phyloP scores from a whole-genome alignment of 2,797 vertebrate species.

The Catamblyrhynchus diadema region DNA sequence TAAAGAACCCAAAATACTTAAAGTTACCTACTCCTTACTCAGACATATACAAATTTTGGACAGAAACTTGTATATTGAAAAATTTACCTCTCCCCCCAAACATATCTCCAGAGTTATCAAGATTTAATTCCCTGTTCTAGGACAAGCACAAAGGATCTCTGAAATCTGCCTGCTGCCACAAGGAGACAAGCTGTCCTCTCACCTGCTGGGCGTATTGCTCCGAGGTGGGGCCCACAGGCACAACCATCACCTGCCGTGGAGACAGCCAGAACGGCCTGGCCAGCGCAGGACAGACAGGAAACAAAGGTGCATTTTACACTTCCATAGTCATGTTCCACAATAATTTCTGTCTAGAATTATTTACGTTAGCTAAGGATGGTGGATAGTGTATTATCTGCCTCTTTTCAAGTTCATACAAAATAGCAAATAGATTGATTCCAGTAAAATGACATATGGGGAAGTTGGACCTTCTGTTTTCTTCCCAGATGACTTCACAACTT shows the following conservation, averaged over 20 bases:
- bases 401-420: not conserved
- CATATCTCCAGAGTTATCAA: fast-evolving
- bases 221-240: slow-evolving; percentile 87
- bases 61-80: not conserved
- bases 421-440: not conserved
- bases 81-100: not conserved
- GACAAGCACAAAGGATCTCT: not conserved
- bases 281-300: not conserved
- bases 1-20: not conserved
- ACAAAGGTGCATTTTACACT: not conserved
- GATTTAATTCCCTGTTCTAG: not conserved
- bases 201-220: slow-evolving; percentile 88
- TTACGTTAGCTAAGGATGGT: not conserved
- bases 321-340: not conserved
- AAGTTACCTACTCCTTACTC: not conserved
- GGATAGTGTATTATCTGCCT: not conserved
- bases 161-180: not conserved
- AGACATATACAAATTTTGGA: not conserved
- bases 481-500: not conserved
- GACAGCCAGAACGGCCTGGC: slow-evolving; percentile 95
- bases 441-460: not conserved
- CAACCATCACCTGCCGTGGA: slow-evolving; percentile 90
- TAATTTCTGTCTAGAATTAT: not conserved
- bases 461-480: not conserved
- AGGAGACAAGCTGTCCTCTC: not conserved